A percentile compares a stretch with the other conserved stretches of the same genome.
These are phyloP conservation scores for Parochlus steinenii DNA, from an alignment of 2,888 invertebrate species.

Conservation along the genomic window DNA sequence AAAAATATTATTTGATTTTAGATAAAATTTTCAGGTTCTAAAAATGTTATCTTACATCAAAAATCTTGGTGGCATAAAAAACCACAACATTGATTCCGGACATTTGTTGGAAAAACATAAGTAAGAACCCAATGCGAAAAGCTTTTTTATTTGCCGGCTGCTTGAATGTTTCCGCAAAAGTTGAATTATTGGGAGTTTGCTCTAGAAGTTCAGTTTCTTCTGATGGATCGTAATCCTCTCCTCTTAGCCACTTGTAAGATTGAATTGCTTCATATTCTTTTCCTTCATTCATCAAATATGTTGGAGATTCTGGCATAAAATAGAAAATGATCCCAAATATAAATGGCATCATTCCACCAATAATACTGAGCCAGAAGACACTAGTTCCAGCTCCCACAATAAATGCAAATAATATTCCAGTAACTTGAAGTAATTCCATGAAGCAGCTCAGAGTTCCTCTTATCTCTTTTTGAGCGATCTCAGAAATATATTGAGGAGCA, in stretches of 20 bases:
- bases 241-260: slow-evolving; percentile 49
- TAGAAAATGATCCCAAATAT: slow-evolving; percentile 46
- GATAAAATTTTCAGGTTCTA: slow-evolving; percentile 11
- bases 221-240: slow-evolving; percentile 42
- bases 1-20: slow-evolving; percentile 2
- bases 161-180: slow-evolving; percentile 38
- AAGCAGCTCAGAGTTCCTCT: slow-evolving; percentile 63
- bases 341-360: slow-evolving; percentile 46
- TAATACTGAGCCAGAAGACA: slow-evolving; percentile 43
- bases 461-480: slow-evolving; percentile 60
- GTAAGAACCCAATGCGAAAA: slow-evolving; percentile 49
- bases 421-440: slow-evolving; percentile 60
- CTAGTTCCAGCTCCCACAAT: slow-evolving; percentile 40
- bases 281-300: slow-evolving; percentile 41
- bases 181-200: too few species aligned
- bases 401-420: slow-evolving; percentile 59
- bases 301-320: slow-evolving; percentile 68
- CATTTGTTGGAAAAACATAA: slow-evolving; percentile 83
- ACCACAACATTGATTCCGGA: slow-evolving; percentile 72
- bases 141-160: slow-evolving; percentile 45
- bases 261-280: slow-evolving; percentile 41
- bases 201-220: slow-evolving; percentile 42
- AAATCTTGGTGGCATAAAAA: slow-evolving; percentile 61
- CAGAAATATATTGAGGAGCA: slow-evolving; percentile 59
- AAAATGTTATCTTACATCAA: slow-evolving; percentile 41